Evolutionary conservation across 2,797 vertebrate species (phyloP).

Genomic region (Eulemur albifrons): DNA sequence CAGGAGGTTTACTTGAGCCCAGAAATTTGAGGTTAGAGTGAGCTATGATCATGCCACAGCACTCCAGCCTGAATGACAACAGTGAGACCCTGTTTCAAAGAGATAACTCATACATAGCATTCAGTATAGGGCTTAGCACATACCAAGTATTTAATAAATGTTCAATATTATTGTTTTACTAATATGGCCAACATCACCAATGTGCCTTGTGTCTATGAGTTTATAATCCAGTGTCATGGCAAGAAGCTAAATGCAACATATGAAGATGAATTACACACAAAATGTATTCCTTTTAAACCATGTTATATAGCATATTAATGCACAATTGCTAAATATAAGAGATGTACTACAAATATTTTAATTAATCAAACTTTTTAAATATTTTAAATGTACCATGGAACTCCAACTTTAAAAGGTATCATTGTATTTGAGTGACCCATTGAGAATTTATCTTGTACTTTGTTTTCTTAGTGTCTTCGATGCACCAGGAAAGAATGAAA

Average conservation of each 20-base stretch:
- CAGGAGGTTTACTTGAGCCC: no score
- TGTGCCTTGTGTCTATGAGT: background rate
- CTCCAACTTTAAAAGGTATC: background rate
- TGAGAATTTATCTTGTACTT: background rate
- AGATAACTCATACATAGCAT: background rate
- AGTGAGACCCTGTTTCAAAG: no score
- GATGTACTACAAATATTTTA: background rate
- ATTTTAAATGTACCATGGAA: background rate
- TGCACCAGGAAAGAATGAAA: background rate
- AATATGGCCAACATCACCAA: background rate
- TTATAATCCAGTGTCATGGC: background rate
- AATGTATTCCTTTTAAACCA: background rate
- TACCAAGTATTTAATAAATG: background rate
- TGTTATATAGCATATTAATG: background rate
- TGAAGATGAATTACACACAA: background rate
- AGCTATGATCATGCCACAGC: no score
- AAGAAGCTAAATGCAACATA: background rate
- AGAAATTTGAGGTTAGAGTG: no score
- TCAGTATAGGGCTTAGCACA: background rate
- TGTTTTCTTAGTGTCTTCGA: background rate
- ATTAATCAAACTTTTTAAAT: background rate
- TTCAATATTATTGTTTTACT: background rate
- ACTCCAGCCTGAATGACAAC: no score
- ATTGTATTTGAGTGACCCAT: background rate
- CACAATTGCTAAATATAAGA: background rate